Conservation (phyloP, 2,797 vertebrate genomes). For the Danio choprae region DNA sequence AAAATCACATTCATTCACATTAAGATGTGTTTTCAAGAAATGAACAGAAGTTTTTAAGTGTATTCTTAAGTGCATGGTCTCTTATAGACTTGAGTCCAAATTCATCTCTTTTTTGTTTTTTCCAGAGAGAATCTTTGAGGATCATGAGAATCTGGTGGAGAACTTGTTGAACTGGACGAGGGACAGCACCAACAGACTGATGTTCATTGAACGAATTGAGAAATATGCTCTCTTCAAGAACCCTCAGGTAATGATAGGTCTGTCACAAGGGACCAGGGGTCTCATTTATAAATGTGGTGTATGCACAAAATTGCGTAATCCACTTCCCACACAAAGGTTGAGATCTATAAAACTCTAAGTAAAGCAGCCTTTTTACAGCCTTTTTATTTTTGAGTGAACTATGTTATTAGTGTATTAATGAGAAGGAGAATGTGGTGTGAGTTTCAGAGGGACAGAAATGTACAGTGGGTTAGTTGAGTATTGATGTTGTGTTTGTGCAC, state of each 20-base stretch:
- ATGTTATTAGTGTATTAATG: no score
- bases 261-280: background rate
- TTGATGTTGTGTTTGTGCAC: conserved; percentile 5
- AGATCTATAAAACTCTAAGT: no score
- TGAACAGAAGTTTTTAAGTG: background rate
- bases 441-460: conserved; percentile 8
- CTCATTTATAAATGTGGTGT: no score
- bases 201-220: conserved; percentile 96
- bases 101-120: background rate
- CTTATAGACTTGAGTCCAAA: no score
- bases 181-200: conserved; percentile 96
- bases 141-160: conserved; percentile 98
- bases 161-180: conserved; percentile 97
- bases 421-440: background rate
- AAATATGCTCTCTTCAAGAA: conserved; percentile 98
- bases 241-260: conserved; percentile 84
- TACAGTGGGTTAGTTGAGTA: background rate
- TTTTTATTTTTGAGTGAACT: background rate
- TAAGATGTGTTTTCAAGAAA: background rate
- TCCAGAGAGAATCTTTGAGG: conserved; percentile 95
- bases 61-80: no score
- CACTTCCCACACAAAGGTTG: no score
- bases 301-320: no score
- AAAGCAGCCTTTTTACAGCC: background rate
- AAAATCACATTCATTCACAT: background rate